A percentile compares a stretch with the other conserved stretches of the same genome.
These are phyloP conservation scores for Colostygia pectinataria DNA, from an alignment of 2,888 invertebrate genomes.

Conservation along the genomic window DNA sequence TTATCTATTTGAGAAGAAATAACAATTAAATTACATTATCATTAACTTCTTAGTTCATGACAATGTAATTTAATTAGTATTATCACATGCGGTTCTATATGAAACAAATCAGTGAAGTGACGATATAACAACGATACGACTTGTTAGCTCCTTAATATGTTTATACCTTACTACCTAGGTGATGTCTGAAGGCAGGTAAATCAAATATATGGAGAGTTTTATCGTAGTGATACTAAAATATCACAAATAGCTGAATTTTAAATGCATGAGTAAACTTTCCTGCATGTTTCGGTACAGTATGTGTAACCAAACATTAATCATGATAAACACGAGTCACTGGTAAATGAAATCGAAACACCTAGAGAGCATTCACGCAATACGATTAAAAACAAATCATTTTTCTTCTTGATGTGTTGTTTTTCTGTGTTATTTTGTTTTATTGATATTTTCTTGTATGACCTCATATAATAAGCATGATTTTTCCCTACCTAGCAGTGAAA, in stretches of 20 bases:
- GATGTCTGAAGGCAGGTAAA: conserved; percentile 59
- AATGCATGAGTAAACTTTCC: conserved; percentile 55
- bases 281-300: conserved; percentile 56
- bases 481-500: conserved; percentile 48
- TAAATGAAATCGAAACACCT: conserved; percentile 40
- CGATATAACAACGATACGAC: conserved; percentile 35
- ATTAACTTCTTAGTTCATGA: too few species aligned
- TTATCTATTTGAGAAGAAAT: conserved; percentile 6
- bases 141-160: conserved; percentile 40
- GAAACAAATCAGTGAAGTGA: conserved; percentile 39
- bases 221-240: conserved; percentile 45
- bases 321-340: conserved; percentile 47
- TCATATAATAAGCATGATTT: conserved; percentile 77
- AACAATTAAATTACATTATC: neutral
- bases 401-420: conserved; percentile 54
- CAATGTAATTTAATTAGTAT: too few species aligned
- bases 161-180: conserved; percentile 54
- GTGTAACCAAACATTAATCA: conserved; percentile 45
- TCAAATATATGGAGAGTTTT: conserved; percentile 42
- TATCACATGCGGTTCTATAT: too few species aligned
- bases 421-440: conserved; percentile 55
- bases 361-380: conserved; percentile 46
- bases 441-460: conserved; percentile 52
- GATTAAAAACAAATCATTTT: conserved; percentile 41
- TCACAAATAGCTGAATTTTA: conserved; percentile 43